Evolutionary conservation across 2,113 vertebrate species (phyloP).

Genomic region (Pollachius pollachius): DNA sequence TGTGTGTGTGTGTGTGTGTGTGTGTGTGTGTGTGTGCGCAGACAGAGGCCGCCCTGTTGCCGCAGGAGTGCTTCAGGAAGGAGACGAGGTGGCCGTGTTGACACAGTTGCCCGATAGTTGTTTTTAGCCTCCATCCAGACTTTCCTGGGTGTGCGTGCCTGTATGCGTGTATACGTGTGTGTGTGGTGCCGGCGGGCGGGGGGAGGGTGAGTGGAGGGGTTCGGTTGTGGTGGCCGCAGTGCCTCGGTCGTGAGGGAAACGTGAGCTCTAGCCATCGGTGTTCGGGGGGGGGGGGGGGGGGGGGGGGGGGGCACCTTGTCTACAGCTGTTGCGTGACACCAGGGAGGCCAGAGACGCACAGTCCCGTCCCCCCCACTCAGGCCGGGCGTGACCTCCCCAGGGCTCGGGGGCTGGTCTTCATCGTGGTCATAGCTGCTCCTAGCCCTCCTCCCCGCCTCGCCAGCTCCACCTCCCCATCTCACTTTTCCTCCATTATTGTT

Average conservation of each 20-base stretch:
- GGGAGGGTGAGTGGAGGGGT: conserved; percentile 20
- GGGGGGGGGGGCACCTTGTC: conserved; percentile 23
- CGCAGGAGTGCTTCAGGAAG: conserved; percentile 63
- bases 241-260: conserved; percentile 42
- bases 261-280: conserved; percentile 53
- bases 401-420: background rate
- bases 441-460: no score
- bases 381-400: conserved; percentile 45
- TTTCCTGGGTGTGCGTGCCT: conserved; percentile 40
- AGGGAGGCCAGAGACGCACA: conserved; percentile 11
- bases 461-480: no score
- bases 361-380: conserved; percentile 31
- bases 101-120: conserved; percentile 72
- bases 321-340: conserved; percentile 65
- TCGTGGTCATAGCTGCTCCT: no score
- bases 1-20: conserved; percentile 25
- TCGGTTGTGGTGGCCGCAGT: conserved; percentile 23
- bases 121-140: conserved; percentile 71
- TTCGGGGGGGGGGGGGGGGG: no score
- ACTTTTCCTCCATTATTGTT: no score
- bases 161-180: no score
- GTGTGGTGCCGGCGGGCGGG: background rate
- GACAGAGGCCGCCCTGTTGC: conserved; percentile 28
- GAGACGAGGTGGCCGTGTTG: conserved; percentile 59
- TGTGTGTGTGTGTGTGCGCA: conserved; percentile 22